These are phyloP conservation scores for Heliconius sara DNA, from an alignment of 2,888 invertebrate genomes.

Conservation along the genomic window DNA sequence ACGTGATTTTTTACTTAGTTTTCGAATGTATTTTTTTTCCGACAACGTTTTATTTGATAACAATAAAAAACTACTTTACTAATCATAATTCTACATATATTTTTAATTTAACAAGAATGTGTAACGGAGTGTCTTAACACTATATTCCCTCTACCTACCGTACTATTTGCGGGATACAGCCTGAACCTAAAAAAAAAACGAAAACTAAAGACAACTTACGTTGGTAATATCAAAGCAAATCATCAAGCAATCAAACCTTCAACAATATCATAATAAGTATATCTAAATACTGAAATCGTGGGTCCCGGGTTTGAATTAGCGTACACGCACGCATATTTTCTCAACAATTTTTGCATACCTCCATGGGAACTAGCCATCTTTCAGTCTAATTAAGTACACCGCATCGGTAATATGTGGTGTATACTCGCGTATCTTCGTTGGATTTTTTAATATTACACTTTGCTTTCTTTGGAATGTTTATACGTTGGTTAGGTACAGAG, in stretches of 20 bases:
- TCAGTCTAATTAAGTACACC: conserved; percentile 68
- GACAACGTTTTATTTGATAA: no score
- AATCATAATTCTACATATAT: no score
- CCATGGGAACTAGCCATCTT: conserved; percentile 73
- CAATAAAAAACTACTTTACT: no score
- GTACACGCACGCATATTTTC: conserved; percentile 75
- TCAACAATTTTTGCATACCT: conserved; percentile 83
- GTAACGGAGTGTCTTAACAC: not conserved
- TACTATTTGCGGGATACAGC: not conserved
- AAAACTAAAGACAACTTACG: not conserved
- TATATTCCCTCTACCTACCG: not conserved
- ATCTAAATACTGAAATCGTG: conserved; percentile 76
- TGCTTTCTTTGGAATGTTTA: conserved; percentile 36
- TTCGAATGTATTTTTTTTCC: no score
- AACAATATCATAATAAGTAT: conserved; percentile 30
- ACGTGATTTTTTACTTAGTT: not conserved
- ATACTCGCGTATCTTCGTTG: conserved; percentile 53
- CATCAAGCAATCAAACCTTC: conserved; percentile 21
- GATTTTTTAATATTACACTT: conserved; percentile 43
- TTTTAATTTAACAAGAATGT: no score
- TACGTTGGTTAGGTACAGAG: conserved; percentile 41
- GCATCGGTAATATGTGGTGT: conserved; percentile 60
- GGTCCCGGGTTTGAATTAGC: conserved; percentile 65
- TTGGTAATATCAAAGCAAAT: conserved; percentile 11
- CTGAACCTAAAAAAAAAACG: not conserved